Conservation (phyloP, 2,797 vertebrate genomes). For the Tiaroga cobitis region DNA sequence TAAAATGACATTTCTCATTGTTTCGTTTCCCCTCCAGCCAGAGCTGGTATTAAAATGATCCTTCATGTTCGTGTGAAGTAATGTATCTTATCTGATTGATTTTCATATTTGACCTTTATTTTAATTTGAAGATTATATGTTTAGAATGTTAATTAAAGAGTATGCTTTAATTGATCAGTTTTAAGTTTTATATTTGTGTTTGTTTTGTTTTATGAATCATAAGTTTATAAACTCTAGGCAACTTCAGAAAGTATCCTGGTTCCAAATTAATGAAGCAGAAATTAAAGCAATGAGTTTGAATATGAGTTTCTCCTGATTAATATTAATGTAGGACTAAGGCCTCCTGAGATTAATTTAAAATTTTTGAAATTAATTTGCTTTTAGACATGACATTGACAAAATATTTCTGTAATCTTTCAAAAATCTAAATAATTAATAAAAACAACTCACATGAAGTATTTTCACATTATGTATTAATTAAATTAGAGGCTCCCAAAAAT, state of each 20-base stretch:
- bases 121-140: not conserved
- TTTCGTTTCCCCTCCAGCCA: constrained; percentile 34
- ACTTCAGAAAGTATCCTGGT: not conserved
- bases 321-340: not conserved
- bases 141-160: not conserved
- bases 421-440: too few species aligned
- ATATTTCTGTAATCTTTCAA: not conserved
- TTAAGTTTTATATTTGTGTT: not conserved
- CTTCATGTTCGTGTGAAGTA: not conserved
- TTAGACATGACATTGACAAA: not conserved
- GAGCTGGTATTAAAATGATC: not conserved
- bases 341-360: not conserved
- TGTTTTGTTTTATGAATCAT: constrained; percentile 75
- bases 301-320: not conserved
- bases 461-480: not conserved
- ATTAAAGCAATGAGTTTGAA: not conserved
- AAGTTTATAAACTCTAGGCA: not conserved
- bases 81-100: constrained; percentile 14
- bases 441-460: too few species aligned
- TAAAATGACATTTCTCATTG: constrained; percentile 39
- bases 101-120: constrained; percentile 22
- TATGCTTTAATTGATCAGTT: not conserved
- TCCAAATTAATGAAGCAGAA: not conserved
- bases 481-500: not conserved
- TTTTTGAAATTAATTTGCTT: not conserved